Base-by-base conservation (phyloP, 2,113 vertebrate species). In the Holacanthus passer region DNA sequence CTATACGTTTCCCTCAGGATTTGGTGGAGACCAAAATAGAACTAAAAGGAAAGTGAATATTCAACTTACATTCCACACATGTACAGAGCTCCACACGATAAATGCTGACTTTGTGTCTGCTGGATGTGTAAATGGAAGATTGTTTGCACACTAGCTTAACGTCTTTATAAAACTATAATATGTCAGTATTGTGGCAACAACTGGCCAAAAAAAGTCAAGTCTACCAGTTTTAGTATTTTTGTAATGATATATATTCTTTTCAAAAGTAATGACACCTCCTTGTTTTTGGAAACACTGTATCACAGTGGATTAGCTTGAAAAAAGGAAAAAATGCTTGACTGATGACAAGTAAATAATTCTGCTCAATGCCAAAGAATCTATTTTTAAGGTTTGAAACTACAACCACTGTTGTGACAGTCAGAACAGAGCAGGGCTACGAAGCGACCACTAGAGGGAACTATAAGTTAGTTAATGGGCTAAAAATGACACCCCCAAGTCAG, bases 391-490 rank as follows among this genome's bases (percentile, higher is more conserved):
- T 81, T 62, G 10, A 37, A 22, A 5, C 22, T 56, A 12, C 60
- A 65, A 47, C 3, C n/a, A 32, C 8, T 35, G 14, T 1, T 0
- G 0, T 20, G 6, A 22, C 20, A 27, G 12, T 60, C 9, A 53
- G 31, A 32, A 17, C 10, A 45, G 5, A 67, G 67, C 27, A 74
- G 47, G 31, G n/a, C 17, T 56, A 20, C 22, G 9, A 5, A 19
- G 12, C 55, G 22, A 47, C 77, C 88, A 83, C 39, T 52, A 77
- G 91, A 82, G 82, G 68, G 87, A 35, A 84, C 55, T 58, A 35
- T 66, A 19, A 29, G n/a, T 39, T 41, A 39, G 22, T 16, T 32
- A 27, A 58, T 76, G 22, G 20, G 9, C 62, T 24, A 1, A 32
- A 29, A 35, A 47, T 17, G 27, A 24, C 31, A n/a, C 35, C 47